Evolutionary conservation across 2,888 invertebrate genomes (phyloP), one percentile per base, ranked within the genome.

Genomic region (Pristionchus entomophagus): DNA sequence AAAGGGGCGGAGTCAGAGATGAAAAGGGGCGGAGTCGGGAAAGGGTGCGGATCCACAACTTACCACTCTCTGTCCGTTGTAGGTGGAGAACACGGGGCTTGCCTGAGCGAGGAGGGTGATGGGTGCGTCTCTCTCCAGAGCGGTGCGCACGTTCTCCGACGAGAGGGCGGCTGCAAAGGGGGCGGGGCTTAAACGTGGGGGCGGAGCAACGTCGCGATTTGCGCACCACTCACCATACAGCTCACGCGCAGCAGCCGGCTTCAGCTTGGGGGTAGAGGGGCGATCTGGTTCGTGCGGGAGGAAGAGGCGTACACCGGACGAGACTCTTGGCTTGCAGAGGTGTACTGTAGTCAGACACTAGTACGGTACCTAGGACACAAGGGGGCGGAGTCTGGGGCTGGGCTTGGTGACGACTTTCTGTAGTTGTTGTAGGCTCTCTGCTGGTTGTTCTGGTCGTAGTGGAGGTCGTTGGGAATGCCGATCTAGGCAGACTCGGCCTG

Each of bases 41-140:
- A n/a, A n/a, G n/a, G n/a, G n/a, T n/a, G n/a, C n/a, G n/a, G n/a
- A n/a, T n/a, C n/a, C n/a, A n/a, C 14, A n/a, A 41, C 73, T 73
- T n/a, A 73, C 73, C 73, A 73, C 73, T 73, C 45, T 73, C 73
- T 73, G 73, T 73, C 73, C 73, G 8, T 73, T 73, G 73, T 73
- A 73, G 19, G 73, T 73, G 26, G 73, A 73, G n/a, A 41, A 73
- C 26, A 41, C 73, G 26, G 73, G 73, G 17, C 6, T 45, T 14
- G n/a, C 2, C n/a, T 73, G 41, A 8, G 10, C 12, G 41, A 73
- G 10, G 35, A n/a, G n/a, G n/a, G n/a, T n/a, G n/a, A 65, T 14
- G 73, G 41, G 73, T 45, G 41, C 41, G 38, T 73, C 73, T 73
- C 73, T 73, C 45, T 73, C 73, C 73, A 73, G 26, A 14, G 73